These are phyloP conservation scores for Rosalia funebris DNA, from an alignment of 2,888 invertebrate species.

Conservation along the genomic window DNA sequence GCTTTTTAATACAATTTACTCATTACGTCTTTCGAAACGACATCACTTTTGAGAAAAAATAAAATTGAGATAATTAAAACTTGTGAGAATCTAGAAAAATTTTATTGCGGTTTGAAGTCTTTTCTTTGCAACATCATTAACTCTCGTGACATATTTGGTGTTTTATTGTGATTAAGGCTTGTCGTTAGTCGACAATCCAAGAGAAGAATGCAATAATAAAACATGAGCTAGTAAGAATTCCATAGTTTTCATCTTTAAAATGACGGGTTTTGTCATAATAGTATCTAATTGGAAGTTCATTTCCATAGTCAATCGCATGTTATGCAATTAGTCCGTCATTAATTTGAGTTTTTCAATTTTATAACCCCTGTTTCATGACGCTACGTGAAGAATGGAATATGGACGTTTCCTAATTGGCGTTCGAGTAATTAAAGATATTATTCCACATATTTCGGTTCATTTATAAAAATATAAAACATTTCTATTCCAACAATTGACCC, in stretches of 20 bases:
- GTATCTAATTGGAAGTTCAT: conserved; percentile 3
- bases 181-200: conserved; percentile 24
- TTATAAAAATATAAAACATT: too few relatives aligned
- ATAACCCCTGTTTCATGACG: neutral
- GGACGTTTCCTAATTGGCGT: neutral
- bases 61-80: conserved; percentile 21
- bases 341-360: too few relatives aligned
- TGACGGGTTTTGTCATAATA: conserved; percentile 28
- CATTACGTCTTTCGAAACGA: conserved; percentile 11
- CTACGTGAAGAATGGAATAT: neutral
- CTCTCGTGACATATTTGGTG: conserved; percentile 17
- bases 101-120: conserved; percentile 10
- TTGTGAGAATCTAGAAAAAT: conserved; percentile 23
- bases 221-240: conserved; percentile 34
- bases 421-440: neutral
- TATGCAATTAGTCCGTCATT: too few relatives aligned
- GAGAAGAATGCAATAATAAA: conserved; percentile 35
- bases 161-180: conserved; percentile 24
- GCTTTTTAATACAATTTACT: conserved; percentile 14
- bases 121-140: conserved; percentile 10
- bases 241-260: conserved; percentile 20
- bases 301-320: conserved; percentile 9
- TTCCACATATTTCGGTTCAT: neutral
- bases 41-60: conserved; percentile 18
- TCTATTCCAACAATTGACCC: too few relatives aligned